Evolutionary conservation across 2,113 vertebrate species (phyloP), one percentile per base, ranked within the genome.

Genomic region (Heterocephalus glaber): DNA sequence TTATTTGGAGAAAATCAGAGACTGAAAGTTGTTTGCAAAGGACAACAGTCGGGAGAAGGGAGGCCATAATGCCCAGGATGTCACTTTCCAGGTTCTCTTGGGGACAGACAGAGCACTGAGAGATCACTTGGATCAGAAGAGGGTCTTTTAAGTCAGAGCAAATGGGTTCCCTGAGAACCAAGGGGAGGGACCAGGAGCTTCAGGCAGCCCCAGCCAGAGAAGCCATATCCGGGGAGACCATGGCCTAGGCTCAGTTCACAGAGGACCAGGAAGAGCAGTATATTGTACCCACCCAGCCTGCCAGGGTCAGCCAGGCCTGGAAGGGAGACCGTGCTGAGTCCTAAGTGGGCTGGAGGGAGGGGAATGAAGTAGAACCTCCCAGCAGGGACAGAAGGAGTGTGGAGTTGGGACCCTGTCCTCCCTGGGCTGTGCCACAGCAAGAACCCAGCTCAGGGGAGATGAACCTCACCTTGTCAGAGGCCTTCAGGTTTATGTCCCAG

Each of bases 381-480:
- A 70, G 66, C 7, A 38, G 66, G 66, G 66, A 38, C 20, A 19
- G 58, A 60, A 60, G 58, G 19, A 60, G 17, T n/a, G n/a, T 66
- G 66, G 35, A 3, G n/a, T 17, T 20, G 66, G 66, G n/a, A 70
- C 35, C n/a, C 14, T 70, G 66, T 14, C 66, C 66, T 70, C n/a
- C 66, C 63, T 66, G 14, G 63, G 63, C 63, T 14, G 7, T 68
- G 65, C 65, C 65, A n/a, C 65, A 68, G 16, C 14, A 20, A 38
- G 66, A 70, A n/a, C 35, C 66, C 35, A 38, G 66, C 66, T 70
- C 58, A 70, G 66, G 17, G 17, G 16, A 38, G 2, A 70, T 38
- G 17, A 17, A 70, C 5, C 13, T 68, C 44, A 97, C 96, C 97
- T 97, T 97, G 83, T 97, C 97, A 1, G 96, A 97, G 2, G 92